Percentiles rank a stretch among this genome's conserved stretches.
phyloP scores from a whole-genome alignment of 2,113 vertebrate genomes.

The Theristicus caerulescens region DNA sequence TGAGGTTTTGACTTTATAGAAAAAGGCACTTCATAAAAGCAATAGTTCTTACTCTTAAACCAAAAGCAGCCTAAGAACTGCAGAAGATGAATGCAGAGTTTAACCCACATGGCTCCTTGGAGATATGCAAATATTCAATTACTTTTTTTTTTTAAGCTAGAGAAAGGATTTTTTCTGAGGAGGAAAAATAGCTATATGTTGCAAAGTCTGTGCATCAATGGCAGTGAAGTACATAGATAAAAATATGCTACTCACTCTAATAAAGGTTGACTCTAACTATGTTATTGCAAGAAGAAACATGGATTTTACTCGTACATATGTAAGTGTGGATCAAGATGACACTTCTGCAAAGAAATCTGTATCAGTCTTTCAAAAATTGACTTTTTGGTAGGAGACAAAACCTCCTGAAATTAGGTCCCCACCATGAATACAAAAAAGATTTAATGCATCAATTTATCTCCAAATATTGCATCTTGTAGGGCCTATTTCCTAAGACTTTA shows the following conservation, averaged over 20 bases:
- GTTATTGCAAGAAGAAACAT: conserved; percentile 41
- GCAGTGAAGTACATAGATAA: conserved; percentile 25
- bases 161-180: not conserved
- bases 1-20: conserved; percentile 82
- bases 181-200: conserved; percentile 18
- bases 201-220: conserved; percentile 43
- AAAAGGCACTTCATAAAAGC: conserved; percentile 79
- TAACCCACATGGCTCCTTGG: conserved; percentile 65
- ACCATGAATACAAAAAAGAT: not conserved
- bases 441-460: not conserved
- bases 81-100: conserved; percentile 73
- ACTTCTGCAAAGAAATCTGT: conserved; percentile 11
- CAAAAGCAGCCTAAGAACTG: conserved; percentile 76
- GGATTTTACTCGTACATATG: conserved; percentile 26
- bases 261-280: conserved; percentile 40
- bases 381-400: not conserved
- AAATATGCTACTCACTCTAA: conserved; percentile 48
- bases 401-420: not conserved
- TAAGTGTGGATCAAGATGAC: conserved; percentile 18
- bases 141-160: conserved; percentile 21
- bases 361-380: not conserved
- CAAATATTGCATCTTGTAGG: not conserved
- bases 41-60: conserved; percentile 77
- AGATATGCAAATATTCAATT: conserved; percentile 81
- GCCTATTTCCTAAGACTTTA: not conserved